Evolutionary conservation across 2,113 vertebrate species (phyloP).

Genomic region (Chionis minor): DNA sequence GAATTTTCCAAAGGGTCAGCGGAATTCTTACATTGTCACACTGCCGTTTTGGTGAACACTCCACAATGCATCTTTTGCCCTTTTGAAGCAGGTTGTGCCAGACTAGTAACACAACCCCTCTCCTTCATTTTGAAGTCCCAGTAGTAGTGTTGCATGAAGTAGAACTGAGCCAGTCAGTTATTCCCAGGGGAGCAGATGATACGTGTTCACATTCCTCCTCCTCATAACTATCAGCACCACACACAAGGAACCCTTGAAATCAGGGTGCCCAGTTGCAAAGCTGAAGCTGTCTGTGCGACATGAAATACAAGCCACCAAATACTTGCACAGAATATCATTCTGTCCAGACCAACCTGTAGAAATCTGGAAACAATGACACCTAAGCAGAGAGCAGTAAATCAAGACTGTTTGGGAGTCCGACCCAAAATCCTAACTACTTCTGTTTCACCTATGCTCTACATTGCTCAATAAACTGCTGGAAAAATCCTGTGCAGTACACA

Average conservation of each 20-base stretch:
- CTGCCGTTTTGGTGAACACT: not conserved
- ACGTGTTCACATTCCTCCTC: not conserved
- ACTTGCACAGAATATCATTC: not conserved
- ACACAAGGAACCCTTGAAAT: not conserved
- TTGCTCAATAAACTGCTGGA: not conserved
- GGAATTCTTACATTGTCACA: not conserved
- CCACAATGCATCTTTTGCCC: not conserved
- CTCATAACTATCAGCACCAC: not conserved
- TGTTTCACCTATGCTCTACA: not conserved
- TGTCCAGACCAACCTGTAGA: not conserved
- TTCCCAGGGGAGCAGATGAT: not conserved
- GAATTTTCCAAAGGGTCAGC: not conserved
- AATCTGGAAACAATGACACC: not conserved
- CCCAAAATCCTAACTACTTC: not conserved
- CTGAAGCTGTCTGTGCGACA: not conserved
- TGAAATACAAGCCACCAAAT: not conserved
- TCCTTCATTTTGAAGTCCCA: not conserved
- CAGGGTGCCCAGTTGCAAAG: not conserved
- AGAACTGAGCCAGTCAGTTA: not conserved
- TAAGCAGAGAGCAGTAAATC: not conserved
- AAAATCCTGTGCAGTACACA: not conserved
- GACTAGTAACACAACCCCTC: not conserved
- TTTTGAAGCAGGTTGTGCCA: not conserved
- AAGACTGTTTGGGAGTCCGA: not conserved
- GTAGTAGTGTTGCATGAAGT: not conserved